These are phyloP conservation scores for Paralichthys olivaceus DNA, from an alignment of 2,113 vertebrate species.

Conservation along the genomic window DNA sequence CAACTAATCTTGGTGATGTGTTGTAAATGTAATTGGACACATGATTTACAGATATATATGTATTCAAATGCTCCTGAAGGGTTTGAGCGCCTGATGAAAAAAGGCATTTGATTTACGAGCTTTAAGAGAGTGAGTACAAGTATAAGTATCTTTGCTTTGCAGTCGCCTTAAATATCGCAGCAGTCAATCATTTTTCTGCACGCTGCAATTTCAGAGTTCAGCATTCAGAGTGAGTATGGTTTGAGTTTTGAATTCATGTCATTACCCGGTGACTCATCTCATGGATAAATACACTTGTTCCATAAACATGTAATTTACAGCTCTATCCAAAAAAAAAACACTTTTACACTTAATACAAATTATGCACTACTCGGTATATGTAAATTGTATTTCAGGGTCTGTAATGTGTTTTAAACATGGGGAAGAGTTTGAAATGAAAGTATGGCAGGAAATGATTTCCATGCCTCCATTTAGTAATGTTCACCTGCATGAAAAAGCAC, in stretches of 20 bases:
- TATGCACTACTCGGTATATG: neutral
- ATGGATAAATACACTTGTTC: neutral
- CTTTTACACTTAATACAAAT: neutral
- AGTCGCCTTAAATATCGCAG: neutral
- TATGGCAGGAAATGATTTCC: too few relatives aligned
- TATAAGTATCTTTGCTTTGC: neutral
- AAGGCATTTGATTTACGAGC: slow-evolving; percentile 4
- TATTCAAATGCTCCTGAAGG: neutral
- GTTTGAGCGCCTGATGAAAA: neutral
- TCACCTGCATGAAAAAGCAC: neutral
- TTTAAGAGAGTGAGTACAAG: neutral
- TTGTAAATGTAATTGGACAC: slow-evolving; percentile 7
- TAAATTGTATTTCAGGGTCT: neutral
- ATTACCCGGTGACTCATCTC: slow-evolving; percentile 16
- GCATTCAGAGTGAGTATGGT: neutral
- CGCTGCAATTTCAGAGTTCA: neutral
- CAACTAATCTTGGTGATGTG: slow-evolving; percentile 5
- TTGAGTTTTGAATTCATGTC: slow-evolving; percentile 1
- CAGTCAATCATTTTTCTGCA: neutral
- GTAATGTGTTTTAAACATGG: neutral
- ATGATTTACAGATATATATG: neutral
- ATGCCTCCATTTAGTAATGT: too few relatives aligned
- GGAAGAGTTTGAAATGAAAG: neutral
- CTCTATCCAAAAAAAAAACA: neutral
- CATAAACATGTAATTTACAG: slow-evolving; percentile 1